Evolutionary conservation across 2,888 invertebrate species (phyloP), one percentile per base, ranked within the genome.

Genomic region (Seira ritae): DNA sequence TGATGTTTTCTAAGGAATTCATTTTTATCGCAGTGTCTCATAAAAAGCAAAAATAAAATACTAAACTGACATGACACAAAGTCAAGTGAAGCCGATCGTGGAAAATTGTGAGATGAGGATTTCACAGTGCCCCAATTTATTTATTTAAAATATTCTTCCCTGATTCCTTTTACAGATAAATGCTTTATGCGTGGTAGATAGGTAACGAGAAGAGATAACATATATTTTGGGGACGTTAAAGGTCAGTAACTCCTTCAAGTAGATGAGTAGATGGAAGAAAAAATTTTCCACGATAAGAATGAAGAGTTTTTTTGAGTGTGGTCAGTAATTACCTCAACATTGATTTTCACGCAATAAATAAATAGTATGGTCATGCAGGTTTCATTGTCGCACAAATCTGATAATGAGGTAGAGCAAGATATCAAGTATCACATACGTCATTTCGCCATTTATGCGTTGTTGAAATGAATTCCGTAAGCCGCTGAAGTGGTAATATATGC

Each of bases 51-150:
- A n/a, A n/a, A n/a, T n/a, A n/a, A n/a, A n/a, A n/a, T 31, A 31
- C 31, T n/a, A 55, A 55, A 55, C 15, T 71, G 71, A 71, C 71
- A 71, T 50, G 71, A 55, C n/a, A n/a, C 37, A 37, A 37, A 68
- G 31, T 68, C 19, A 55, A 55, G 24, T 66, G 2, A 10, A 17
- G 2, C 20, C 23, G 24, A 22, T 22, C 23, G 22, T 66, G 1
- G 20, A 22, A 1, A 62, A 31, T 31, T 62, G 62, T 62, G 17
- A 20, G 20, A n/a, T 62, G 17, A 68, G 31, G 24, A 17, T 42
- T 20, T 37, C 1, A 68, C 37, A 15, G 31, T 31, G 31, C 31
- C 8, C 31, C 31, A 31, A 31, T 31, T 31, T 2, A 31, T 31
- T n/a, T n/a, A n/a, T n/a, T n/a, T n/a, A n/a, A 31, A 31, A 31